Percentiles rank a stretch among this genome's conserved stretches.
phyloP scores from a whole-genome alignment of 2,113 vertebrate genomes.

The Oplegnathus fasciatus region DNA sequence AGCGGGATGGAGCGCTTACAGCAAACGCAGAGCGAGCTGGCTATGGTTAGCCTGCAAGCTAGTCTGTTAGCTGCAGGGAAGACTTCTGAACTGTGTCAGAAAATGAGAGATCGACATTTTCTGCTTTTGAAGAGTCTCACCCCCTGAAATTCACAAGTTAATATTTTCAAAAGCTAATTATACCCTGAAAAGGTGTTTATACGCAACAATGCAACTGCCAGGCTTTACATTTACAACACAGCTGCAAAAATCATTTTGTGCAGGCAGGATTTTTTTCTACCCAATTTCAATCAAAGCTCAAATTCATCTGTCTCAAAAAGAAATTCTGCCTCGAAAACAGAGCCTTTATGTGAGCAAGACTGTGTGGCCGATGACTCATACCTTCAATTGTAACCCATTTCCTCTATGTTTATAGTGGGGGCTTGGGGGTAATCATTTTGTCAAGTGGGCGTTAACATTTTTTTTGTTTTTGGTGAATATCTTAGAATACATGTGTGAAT shows the following conservation, averaged over 20 bases:
- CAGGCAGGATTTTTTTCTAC: neutral
- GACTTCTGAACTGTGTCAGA: neutral
- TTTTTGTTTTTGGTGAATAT: slow-evolving; percentile 16
- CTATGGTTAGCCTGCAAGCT: neutral
- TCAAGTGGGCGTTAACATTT: slow-evolving; percentile 44
- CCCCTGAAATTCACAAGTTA: neutral
- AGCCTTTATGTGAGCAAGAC: slow-evolving; percentile 2
- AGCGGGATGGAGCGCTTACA: neutral
- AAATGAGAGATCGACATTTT: neutral
- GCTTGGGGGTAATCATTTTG: slow-evolving; percentile 36
- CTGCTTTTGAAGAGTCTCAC: slow-evolving; percentile 7
- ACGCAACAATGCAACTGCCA: neutral
- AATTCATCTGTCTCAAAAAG: neutral
- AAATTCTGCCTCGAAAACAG: neutral
- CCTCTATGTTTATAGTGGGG: slow-evolving; percentile 8
- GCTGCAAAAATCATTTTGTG: neutral
- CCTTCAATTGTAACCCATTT: slow-evolving; percentile 15
- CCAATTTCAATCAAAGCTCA: slow-evolving; percentile 1
- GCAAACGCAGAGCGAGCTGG: neutral
- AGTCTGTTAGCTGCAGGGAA: slow-evolving; percentile 13
- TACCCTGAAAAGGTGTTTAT: neutral
- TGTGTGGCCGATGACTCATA: slow-evolving; percentile 34
- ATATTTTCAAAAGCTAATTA: neutral
- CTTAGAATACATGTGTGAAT: slow-evolving; percentile 41
- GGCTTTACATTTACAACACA: neutral